Conservation (phyloP, 2,888 invertebrate genomes). For the Yponomeuta plumbellus region DNA sequence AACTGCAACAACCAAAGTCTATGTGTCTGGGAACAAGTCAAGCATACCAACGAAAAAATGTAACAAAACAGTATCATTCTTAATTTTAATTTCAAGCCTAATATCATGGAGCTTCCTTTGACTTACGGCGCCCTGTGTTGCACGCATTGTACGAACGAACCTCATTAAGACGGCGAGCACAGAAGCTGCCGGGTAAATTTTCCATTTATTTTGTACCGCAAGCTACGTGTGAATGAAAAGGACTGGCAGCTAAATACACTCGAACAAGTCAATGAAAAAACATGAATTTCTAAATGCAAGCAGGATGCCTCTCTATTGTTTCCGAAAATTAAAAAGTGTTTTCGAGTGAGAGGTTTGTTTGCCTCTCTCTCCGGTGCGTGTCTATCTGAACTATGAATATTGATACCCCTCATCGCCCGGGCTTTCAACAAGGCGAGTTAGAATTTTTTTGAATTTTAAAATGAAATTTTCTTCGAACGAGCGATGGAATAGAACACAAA, state of each 20-base stretch:
- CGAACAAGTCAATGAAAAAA: neutral
- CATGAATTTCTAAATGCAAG: neutral
- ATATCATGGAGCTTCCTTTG: no score
- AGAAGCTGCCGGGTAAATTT: neutral
- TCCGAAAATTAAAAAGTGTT: slow-evolving; percentile 33
- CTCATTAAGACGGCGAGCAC: no score
- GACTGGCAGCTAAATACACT: neutral
- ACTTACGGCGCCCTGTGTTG: no score
- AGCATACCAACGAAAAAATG: no score
- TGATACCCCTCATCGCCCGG: slow-evolving; percentile 42
- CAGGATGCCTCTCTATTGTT: slow-evolving; percentile 26
- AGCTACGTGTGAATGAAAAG: neutral
- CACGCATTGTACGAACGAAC: no score
- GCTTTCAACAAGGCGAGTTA: slow-evolving; percentile 3
- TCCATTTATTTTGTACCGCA: neutral
- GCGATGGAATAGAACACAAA: neutral
- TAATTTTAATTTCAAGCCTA: no score
- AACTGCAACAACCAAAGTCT: no score
- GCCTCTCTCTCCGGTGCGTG: slow-evolving; percentile 39
- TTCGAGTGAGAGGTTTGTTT: slow-evolving; percentile 27
- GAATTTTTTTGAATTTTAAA: slow-evolving; percentile 18
- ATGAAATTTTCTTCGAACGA: slow-evolving; percentile 4
- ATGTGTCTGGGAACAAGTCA: no score
- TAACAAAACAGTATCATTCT: no score
- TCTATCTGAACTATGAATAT: slow-evolving; percentile 46